Evolutionary conservation across 2,113 vertebrate species (phyloP), one percentile per base, ranked within the genome.

Genomic region (Tachysurus fulvidraco): DNA sequence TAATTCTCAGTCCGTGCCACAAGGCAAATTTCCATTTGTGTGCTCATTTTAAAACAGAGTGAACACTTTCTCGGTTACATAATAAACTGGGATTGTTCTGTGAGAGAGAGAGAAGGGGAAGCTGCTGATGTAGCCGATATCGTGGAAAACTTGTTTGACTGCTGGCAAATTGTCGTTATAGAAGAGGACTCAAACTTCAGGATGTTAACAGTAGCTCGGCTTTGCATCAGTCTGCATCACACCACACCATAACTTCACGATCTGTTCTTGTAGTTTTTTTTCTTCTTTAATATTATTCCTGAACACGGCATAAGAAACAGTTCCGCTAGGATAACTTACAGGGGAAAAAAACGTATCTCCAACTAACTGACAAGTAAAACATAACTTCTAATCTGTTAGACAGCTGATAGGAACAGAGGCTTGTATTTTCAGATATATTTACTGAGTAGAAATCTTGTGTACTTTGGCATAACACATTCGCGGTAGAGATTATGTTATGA

Each of bases 401-500:
- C 28, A 21, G 77, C 77, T 60, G 55, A 60, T 25, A 21, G 19
- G 77, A 60, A 81, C 78, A 13, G 55, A 60, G n/a, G 25, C 28
- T 57, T 12, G 14, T 46, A 6, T n/a, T 28, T 55, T 44, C 30
- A 14, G 30, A 81, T 44, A 13, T 80, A 76, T 86, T 82, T 64
- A 62, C 79, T 41, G 17, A 69, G 50, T 19, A 25, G 28, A 28
- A 62, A 30, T 74, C 59, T 16, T n/a, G 44, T 77, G 80, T 86
- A 54, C 19, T 36, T 60, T 74, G 28, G 54, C 23, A 19, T 54
- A 76, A 73, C 41, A 7, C 54, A 52, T 73, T 81, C 54, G 25
- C 25, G 16, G 62, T 36, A 46, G 54, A 46, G 54, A 81, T 59
- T 59, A 59, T 11, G 14, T 59, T 81, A 71, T 81, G 85, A 81